Conservation (phyloP, 2,113 vertebrate genomes). For the Xerus inauris region DNA sequence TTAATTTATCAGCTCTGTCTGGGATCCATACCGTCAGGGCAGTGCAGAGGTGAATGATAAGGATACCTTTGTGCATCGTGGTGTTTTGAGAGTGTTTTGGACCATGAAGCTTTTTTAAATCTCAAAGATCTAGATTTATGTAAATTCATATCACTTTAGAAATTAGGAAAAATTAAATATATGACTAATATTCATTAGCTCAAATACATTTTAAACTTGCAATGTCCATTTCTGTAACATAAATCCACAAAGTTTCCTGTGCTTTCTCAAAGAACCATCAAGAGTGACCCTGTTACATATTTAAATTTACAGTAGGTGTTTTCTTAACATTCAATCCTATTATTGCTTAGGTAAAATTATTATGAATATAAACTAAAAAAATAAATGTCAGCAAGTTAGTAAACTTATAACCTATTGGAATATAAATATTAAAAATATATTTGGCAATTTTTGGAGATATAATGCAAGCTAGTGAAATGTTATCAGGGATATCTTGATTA, state of each 20-base stretch:
- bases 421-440: conserved; percentile 16
- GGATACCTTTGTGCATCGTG: background rate
- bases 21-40: background rate
- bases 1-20: background rate
- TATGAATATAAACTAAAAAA: background rate
- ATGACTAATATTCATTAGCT: background rate
- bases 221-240: background rate
- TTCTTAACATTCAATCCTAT: background rate
- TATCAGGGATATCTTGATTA: background rate
- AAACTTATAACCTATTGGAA: background rate
- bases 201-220: background rate
- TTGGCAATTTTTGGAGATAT: background rate
- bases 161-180: background rate
- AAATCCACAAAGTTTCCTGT: background rate
- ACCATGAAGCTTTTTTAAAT: background rate
- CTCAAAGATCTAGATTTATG: background rate
- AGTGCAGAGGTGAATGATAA: background rate
- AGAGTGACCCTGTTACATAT: background rate
- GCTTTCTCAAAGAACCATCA: background rate
- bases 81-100: background rate
- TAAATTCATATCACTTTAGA: background rate
- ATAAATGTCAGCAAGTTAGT: background rate
- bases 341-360: conserved; percentile 39
- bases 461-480: background rate
- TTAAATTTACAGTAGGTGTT: background rate